Evolutionary conservation across 2,797 vertebrate genomes (phyloP), one percentile per base, ranked within the genome.

Genomic region (Microctenopoma lineatum): DNA sequence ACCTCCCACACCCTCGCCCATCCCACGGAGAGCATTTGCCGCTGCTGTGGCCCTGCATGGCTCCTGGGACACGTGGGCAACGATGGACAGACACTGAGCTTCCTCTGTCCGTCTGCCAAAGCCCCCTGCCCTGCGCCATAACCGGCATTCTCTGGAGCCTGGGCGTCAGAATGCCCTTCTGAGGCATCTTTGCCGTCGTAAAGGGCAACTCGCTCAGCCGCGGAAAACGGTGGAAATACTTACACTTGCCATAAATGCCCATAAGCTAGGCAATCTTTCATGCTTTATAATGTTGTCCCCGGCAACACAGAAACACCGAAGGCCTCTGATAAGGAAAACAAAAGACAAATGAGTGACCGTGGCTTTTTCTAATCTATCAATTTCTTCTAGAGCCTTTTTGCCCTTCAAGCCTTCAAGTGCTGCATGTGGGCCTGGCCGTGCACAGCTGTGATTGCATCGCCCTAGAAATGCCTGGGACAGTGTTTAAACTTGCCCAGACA

Each of bases 151-250:
- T 87, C 81, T 4, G 50, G 60, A 77, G 84, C 81, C 51, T 21
- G 75, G 87, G 84, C 13, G 76, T 82, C 46, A 34, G 84, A 84
- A 84, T 80, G 84, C 62, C 71, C 79, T 75, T 59, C 56, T 5
- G 16, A 67, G 70, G 58, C 79, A 82, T 88, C 87, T 77, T 72
- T 56, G 77, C 75, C 74, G 75, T 89, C 83, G 79, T 81, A 94
- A 93, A 93, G 92, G 92, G 91, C 88, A 86, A 88, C 59, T 86
- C 69, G 18, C 79, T 90, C 81, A 87, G 77, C 87, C 65, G 72
- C 91, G 85, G 87, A 92, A 93, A 93, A 87, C 87, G 90, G 83
- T 85, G 52, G 67, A 88, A 89, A 92, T 90, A 90, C 89, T 87
- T 83, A 88, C 87, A 88, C 89, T 92, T 89, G 74, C 89, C 81